Conservation (phyloP, 2,888 invertebrate species). For the Neoaliturus tenellus region DNA sequence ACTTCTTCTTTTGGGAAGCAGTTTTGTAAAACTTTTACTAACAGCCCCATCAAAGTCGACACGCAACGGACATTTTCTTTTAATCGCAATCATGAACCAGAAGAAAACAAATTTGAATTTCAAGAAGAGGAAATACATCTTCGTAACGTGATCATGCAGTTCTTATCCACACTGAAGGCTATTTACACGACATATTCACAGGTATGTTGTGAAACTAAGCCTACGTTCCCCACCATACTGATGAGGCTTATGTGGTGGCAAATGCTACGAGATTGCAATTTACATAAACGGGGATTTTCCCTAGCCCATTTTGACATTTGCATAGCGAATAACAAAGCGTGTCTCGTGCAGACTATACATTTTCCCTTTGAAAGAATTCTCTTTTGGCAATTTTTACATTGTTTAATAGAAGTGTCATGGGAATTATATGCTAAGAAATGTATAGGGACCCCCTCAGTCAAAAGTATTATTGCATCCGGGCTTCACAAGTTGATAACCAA, state of each 20-base stretch:
- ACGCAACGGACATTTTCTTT: not conserved
- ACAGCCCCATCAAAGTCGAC: not conserved
- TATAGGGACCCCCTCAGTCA: not conserved
- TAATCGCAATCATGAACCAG: not conserved
- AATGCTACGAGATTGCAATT: constrained; percentile 49
- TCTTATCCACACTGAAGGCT: constrained; percentile 22
- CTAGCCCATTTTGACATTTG: constrained; percentile 49
- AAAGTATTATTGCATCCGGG: constrained; percentile 47
- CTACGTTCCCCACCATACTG: not conserved
- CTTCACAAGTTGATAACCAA: constrained; percentile 48
- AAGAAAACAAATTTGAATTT: not conserved
- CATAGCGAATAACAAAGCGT: constrained; percentile 33
- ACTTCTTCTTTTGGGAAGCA: not conserved
- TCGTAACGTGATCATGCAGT: constrained; percentile 32
- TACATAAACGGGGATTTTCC: constrained; percentile 40
- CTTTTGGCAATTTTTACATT: constrained; percentile 58
- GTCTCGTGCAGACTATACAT: constrained; percentile 23
- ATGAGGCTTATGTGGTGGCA: constrained; percentile 54
- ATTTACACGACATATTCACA: constrained; percentile 50
- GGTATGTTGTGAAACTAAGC: constrained; percentile 39
- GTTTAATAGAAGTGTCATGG: constrained; percentile 53
- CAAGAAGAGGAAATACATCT: constrained; percentile 27
- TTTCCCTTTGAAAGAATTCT: constrained; percentile 52
- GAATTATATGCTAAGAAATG: constrained; percentile 42
- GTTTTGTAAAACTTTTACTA: not conserved